Evolutionary conservation across 2,888 invertebrate genomes (phyloP).

Genomic region (Antheraea yamamai): DNA sequence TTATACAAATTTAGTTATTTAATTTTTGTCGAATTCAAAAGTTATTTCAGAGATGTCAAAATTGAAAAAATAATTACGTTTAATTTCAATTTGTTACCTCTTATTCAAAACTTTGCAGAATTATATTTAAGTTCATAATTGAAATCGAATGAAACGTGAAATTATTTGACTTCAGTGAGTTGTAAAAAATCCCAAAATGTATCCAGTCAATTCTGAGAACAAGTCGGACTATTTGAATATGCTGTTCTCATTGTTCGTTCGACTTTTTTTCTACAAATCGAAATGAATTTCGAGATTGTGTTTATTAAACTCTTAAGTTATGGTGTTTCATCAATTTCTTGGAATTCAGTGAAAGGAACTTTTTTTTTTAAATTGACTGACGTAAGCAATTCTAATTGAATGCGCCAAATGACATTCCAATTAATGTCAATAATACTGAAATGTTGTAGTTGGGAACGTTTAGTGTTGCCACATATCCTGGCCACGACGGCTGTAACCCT

Average conservation of each 20-base stretch:
- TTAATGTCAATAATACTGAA: background rate
- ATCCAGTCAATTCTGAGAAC: background rate
- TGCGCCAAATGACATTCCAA: background rate
- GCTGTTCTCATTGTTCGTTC: background rate
- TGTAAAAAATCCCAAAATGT: background rate
- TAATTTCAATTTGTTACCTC: background rate
- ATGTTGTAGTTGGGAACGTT: background rate
- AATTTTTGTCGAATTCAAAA: too few species aligned
- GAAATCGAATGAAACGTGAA: conserved; percentile 15
- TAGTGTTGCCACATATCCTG: background rate
- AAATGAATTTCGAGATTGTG: background rate
- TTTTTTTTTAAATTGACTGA: background rate
- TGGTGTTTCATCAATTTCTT: background rate
- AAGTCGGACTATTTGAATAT: conserved; percentile 5
- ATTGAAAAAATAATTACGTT: background rate
- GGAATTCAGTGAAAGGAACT: background rate
- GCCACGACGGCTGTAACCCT: too few species aligned
- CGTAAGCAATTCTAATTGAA: background rate
- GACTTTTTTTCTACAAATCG: background rate
- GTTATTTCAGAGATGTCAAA: too few species aligned
- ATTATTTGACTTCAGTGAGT: background rate
- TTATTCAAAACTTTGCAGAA: background rate
- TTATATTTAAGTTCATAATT: conserved; percentile 10
- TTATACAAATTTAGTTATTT: too few species aligned
- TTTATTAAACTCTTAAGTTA: background rate